These are phyloP conservation scores for Caenorhabditis brenneri DNA, from an alignment of 1,140 invertebrate genomes.

Conservation along the genomic window DNA sequence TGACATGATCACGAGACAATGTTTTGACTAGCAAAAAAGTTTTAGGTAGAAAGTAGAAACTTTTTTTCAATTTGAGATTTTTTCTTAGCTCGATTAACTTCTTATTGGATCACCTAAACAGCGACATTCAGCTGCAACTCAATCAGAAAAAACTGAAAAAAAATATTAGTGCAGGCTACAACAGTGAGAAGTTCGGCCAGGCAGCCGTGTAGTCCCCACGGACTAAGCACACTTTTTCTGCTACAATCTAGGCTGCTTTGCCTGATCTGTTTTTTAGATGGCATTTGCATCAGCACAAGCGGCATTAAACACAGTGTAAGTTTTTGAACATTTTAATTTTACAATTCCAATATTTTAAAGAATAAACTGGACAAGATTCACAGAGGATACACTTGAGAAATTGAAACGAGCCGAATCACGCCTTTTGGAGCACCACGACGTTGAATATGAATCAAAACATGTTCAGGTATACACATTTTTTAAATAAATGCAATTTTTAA, in stretches of 20 bases:
- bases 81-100: too few relatives aligned
- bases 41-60: too few relatives aligned
- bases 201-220: not conserved
- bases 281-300: not conserved
- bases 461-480: not conserved
- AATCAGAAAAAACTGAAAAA: not conserved
- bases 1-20: not conserved
- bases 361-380: not conserved
- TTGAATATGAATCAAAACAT: not conserved
- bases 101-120: too few relatives aligned
- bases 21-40: too few relatives aligned
- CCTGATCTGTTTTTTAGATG: not conserved
- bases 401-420: not conserved
- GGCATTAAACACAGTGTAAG: not conserved
- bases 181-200: not conserved
- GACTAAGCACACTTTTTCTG: not conserved
- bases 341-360: not conserved
- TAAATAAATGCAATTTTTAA: not conserved
- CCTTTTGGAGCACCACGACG: not conserved
- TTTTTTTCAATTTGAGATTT: too few relatives aligned
- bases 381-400: not conserved
- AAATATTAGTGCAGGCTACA: not conserved
- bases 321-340: not conserved
- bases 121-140: not conserved
- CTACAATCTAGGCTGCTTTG: not conserved